A percentile compares a stretch with the other conserved stretches of the same genome.
phyloP scores from a whole-genome alignment of 35 echinoderm and acorn worm species.

The Apostichopus parvimensis region DNA sequence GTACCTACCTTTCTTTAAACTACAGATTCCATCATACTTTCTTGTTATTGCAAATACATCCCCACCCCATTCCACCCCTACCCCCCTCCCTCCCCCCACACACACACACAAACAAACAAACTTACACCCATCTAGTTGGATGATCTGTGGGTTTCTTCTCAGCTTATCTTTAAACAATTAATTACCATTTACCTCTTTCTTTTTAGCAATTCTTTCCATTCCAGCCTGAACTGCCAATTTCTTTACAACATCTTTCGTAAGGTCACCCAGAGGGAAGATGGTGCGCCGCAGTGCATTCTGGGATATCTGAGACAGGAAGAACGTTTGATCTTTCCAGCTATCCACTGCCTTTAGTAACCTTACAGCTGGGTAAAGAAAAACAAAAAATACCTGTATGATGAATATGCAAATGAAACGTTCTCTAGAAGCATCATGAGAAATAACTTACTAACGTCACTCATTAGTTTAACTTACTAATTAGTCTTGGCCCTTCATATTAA shows the following conservation, averaged over 20 bases:
- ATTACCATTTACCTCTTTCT: slow-evolving; percentile 78
- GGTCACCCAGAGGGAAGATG: slow-evolving; percentile 86
- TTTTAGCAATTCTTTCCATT: slow-evolving; percentile 76
- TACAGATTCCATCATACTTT: too few species aligned
- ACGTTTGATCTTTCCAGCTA: slow-evolving; percentile 92
- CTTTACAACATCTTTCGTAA: slow-evolving; percentile 86
- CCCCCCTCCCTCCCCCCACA: too few species aligned
- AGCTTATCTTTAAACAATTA: neutral
- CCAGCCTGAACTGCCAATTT: slow-evolving; percentile 72
- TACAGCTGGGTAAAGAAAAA: slow-evolving; percentile 56
- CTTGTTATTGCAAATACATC: too few species aligned
- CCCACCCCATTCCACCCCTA: too few species aligned
- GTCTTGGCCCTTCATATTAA: too few species aligned
- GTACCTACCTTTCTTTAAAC: too few species aligned
- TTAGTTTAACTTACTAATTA: too few species aligned
- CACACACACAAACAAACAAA: too few species aligned
- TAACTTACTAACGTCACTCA: too few species aligned
- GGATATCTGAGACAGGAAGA: slow-evolving; percentile 95
- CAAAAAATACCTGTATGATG: neutral
- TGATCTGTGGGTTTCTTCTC: neutral
- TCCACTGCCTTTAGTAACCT: slow-evolving; percentile 79
- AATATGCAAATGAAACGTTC: too few species aligned
- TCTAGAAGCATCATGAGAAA: too few species aligned
- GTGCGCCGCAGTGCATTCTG: slow-evolving; percentile 81
- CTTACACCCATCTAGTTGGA: too few species aligned